Base-by-base conservation (phyloP, 2,888 invertebrate genomes). In the Heliconius charithonia region DNA sequence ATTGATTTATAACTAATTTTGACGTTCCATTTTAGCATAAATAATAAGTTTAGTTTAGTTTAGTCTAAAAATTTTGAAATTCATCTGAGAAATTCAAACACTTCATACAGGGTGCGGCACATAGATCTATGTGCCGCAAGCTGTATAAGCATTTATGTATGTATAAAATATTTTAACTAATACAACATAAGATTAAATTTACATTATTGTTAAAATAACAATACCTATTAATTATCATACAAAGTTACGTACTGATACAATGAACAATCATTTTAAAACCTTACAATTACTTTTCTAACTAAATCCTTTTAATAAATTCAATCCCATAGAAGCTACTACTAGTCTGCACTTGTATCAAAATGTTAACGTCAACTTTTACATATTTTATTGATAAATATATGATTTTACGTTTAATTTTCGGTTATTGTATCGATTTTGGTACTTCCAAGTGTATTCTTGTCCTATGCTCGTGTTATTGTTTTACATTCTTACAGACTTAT, bases 351-450 rank as follows among this genome's bases (percentile, higher is more conserved):
- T 4, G 67, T 67, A n/a, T 37, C 37, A n/a, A 67, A 37, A 67
- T 67, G 67, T 67, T 67, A 37, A 37, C 37, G 67, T 67, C 37
- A 37, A 59, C n/a, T 37, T 73, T 37, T 62, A 63, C 37, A 9
- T 0, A 73, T 19, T 37, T 62, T 41, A 9, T 73, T 13, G 41
- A 37, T 3, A 73, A 73, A 73, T 62, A 19, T 73, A 62, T 62
- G 73, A 25, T 73, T 25, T 19, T 62, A n/a, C 37, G 62, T 27
- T 62, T 37, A 59, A 41, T 73, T 62, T 73, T 73, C n/a, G 73
- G 73, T 9, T 25, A 25, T 12, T 62, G 62, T 41, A 19, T 62
- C 41, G 32, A 25, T 62, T 62, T 63, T 41, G 32, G 62, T 13
- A 16, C 16, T 41, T 41, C 73, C 59, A 73, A 25, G 27, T 41